Evolutionary conservation across 2,888 invertebrate genomes (phyloP).

Genomic region (Tipula unca): DNA sequence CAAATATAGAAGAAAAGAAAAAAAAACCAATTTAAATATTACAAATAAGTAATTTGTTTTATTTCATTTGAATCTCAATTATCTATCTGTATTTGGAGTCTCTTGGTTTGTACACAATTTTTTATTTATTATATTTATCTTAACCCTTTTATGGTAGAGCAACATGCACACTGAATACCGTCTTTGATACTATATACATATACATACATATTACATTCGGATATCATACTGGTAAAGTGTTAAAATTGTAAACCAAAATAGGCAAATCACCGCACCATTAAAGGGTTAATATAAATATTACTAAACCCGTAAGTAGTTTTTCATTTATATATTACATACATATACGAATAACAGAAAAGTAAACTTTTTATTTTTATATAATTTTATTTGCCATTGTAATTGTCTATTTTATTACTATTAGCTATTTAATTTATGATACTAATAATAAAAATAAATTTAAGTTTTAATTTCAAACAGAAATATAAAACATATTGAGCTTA

Average conservation of each 20-base stretch:
- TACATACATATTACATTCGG: neutral
- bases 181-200: neutral
- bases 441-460: neutral
- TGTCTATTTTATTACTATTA: neutral
- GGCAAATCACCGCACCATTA: constrained; percentile 14
- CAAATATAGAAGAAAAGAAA: neutral
- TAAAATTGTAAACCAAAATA: neutral
- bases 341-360: neutral
- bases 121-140: neutral
- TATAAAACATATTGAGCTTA: neutral
- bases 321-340: neutral
- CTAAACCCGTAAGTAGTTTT: neutral
- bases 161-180: neutral
- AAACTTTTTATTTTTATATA: neutral
- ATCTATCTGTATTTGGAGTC: constrained; percentile 1
- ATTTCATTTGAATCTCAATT: constrained; percentile 8
- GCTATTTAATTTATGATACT: neutral
- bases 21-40: neutral
- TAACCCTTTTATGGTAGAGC: constrained; percentile 14
- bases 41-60: constrained; percentile 14
- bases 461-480: neutral
- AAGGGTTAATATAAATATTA: neutral
- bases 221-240: neutral
- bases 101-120: neutral
- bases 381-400: constrained; percentile 2